Percentiles rank a stretch among this genome's conserved stretches.
phyloP scores from a whole-genome alignment of 2,888 invertebrate species.

The Phrixothrix hirtus region DNA sequence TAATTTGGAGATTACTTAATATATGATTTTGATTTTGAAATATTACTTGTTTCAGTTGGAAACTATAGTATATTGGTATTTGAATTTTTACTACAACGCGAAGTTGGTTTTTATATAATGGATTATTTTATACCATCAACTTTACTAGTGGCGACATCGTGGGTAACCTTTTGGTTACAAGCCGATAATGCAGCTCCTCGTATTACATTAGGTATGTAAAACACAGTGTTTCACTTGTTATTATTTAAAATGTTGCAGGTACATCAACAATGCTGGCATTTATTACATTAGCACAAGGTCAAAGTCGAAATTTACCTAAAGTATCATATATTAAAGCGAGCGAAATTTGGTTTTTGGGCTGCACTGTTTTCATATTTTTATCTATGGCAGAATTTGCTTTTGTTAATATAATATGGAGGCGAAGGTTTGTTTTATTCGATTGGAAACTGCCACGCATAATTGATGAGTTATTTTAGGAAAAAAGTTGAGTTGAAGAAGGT shows the following conservation, averaged over 20 bases:
- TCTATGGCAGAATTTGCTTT: constrained; percentile 87
- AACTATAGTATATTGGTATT: constrained; percentile 82
- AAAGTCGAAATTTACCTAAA: constrained; percentile 83
- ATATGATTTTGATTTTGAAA: too few relatives aligned
- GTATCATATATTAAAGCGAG: constrained; percentile 89
- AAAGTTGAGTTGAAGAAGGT: constrained; percentile 72
- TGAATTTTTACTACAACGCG: constrained; percentile 76
- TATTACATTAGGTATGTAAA: constrained; percentile 70
- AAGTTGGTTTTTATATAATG: constrained; percentile 86
- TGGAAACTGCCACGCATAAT: too few relatives aligned
- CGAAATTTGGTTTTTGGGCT: constrained; percentile 87
- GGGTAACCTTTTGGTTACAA: constrained; percentile 90
- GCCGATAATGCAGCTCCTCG: constrained; percentile 84
- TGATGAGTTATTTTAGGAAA: constrained; percentile 59
- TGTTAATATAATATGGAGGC: constrained; percentile 85
- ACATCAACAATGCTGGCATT: constrained; percentile 87
- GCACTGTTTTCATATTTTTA: constrained; percentile 82
- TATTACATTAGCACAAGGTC: constrained; percentile 83
- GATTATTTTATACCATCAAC: constrained; percentile 88
- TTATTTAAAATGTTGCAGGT: constrained; percentile 56
- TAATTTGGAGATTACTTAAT: too few relatives aligned
- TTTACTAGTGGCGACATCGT: constrained; percentile 82
- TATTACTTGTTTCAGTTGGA: constrained; percentile 77
- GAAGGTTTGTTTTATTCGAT: constrained; percentile 64
- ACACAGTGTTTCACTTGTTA: not conserved